Evolutionary conservation across 2,888 invertebrate genomes (phyloP), one percentile per base, ranked within the genome.

Genomic region (Dermolepida albohirtum): DNA sequence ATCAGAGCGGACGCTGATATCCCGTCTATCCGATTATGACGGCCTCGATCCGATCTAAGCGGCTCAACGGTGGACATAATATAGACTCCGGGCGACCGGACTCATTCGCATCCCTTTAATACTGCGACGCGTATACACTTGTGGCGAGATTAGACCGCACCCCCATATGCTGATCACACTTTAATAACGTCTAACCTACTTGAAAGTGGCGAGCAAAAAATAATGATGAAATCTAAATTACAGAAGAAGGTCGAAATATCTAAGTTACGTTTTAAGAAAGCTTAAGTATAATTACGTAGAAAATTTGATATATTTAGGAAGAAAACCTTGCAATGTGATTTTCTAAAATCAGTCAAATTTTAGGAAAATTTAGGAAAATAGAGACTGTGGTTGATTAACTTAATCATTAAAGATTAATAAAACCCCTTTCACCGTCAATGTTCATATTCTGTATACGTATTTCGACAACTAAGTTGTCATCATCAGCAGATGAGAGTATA

Each of bases 21-120:
- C 72, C n/a, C 74, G 68, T 73, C 72, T 71, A 75, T 75, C 75
- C 75, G 75, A 75, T 75, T 75, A 75, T 73, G 72, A 74, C 72
- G 73, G 73, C 71, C 71, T 72, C 73, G 72, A 73, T 72, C 73
- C 71, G 66, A 62, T 67, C 68, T 76, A 76, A 76, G 76, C 76
- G 74, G 76, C 76, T 76, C 76, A 76, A 72, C 72, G 70, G 70
- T 70, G 74, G 72, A 71, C 74, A 74, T 76, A 75, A 75, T 75
- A 76, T 75, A 72, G 74, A 74, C 73, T 75, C 71, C 70, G 72
- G 73, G 68, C 68, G 64, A 68, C 70, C 62, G 68, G 70, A 72
- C 50, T 68, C 66, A 74, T 74, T 72, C 72, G 72, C 47, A 62
- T 62, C 59, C 59, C 47, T 49, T 62, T 62, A 62, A 62, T 62